A percentile compares a stretch with the other conserved stretches of the same genome.
phyloP scores from a whole-genome alignment of 2,888 invertebrate genomes.

The Calliopum simillimum region DNA sequence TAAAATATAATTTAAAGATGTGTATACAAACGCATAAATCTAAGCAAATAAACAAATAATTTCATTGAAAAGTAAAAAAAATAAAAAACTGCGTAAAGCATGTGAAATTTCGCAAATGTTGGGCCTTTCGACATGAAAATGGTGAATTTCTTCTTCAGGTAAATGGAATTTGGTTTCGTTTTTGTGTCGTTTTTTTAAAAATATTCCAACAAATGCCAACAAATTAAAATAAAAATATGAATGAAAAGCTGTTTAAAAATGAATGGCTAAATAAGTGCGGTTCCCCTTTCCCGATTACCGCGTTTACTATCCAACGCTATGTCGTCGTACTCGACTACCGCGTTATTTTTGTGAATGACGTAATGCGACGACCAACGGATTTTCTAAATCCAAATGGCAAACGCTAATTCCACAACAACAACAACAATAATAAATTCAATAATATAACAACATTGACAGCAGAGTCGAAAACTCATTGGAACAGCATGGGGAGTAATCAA shows the following conservation, averaged over 20 bases:
- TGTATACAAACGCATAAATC: too few relatives aligned
- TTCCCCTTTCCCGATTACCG: constrained; percentile 6
- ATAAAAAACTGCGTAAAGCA: too few relatives aligned
- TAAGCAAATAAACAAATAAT: too few relatives aligned
- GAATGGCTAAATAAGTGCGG: constrained; percentile 6
- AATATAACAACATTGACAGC: constrained; percentile 30
- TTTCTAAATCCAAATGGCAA: constrained; percentile 42
- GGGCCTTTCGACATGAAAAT: constrained; percentile 45
- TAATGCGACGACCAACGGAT: constrained; percentile 48
- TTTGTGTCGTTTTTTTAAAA: background rate
- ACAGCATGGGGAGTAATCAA: constrained; percentile 3
- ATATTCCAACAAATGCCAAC: background rate
- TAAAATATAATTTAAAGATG: too few relatives aligned
- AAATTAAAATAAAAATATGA: background rate
- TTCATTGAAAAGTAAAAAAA: too few relatives aligned
- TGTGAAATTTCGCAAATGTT: constrained; percentile 11
- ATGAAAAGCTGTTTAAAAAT: constrained; percentile 9
- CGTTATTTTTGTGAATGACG: constrained; percentile 51
- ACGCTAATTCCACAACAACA: constrained; percentile 10
- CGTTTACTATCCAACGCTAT: constrained; percentile 25
- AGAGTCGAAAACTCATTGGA: background rate
- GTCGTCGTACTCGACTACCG: constrained; percentile 36
- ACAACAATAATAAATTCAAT: constrained; percentile 34
- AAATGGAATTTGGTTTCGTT: constrained; percentile 36
- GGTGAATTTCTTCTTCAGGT: constrained; percentile 52